Base-by-base conservation (phyloP, 2,113 vertebrate genomes). In the Stictonetta naevosa region DNA sequence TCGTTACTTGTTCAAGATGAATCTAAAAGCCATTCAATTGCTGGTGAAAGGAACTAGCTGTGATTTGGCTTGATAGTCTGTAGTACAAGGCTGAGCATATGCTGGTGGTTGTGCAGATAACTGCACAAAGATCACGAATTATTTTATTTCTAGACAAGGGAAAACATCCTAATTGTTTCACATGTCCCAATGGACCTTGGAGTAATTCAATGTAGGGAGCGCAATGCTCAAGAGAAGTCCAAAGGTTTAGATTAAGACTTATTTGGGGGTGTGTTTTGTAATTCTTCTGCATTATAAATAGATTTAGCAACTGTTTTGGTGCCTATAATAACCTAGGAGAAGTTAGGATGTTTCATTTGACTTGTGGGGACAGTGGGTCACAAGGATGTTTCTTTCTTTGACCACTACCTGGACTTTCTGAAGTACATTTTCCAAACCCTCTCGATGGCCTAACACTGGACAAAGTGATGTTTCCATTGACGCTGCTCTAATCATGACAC, bases 21-120 rank as follows among this genome's bases (percentile, higher is more conserved):
- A 93, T 96, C 95, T 92, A 93, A 96, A 96, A 96, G 63, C 82
- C 76, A 86, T 72, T 92, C 92, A 90, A 96, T 95, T 96, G 90
- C 82, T 96, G 78, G 89, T 94, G 89, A 95, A 94, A 96, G 86
- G 50, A 91, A 42, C 95, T 97, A 59, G 82, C 91, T 95, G 67
- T 86, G 96, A 84, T 96, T 94, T 96, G 95, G 86, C 95, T 95
- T 96, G 80, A 93, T 91, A 88, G 85, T 31, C 85, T 96, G 67
- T 71, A 64, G 87, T 75, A 63, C 72, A 77, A 46, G 50, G 40
- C 72, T 91, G 59, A 82, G 64, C 79, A 83, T 94, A 93, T 77
- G 88, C 8, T 85, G 82, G 67, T 85, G 76, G 74, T 90, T 96
- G 90, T 88, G 82, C 75, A 93, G 85, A 90, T 88, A 67, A 17